Conservation (phyloP, 2,113 vertebrate species). For the Spilogale gracilis region DNA sequence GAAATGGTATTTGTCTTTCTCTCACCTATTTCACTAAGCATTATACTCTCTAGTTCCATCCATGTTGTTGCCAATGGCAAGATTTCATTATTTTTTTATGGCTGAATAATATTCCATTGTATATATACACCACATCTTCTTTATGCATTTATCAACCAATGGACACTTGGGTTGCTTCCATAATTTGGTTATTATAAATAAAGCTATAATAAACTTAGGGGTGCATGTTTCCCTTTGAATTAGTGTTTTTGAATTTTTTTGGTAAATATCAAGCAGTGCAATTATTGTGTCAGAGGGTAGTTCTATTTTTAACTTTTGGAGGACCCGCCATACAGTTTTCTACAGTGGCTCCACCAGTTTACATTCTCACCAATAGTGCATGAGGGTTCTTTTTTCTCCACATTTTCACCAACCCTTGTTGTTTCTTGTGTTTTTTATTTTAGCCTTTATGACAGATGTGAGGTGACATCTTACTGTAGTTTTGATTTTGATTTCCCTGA, state of each 20-base stretch:
- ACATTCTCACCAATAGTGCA: neutral
- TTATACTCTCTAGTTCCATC: neutral
- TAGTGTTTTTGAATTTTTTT: neutral
- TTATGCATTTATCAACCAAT: neutral
- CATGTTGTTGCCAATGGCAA: neutral
- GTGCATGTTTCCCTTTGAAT: neutral
- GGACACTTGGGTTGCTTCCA: neutral
- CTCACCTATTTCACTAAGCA: neutral
- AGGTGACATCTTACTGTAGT: neutral
- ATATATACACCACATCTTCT: neutral
- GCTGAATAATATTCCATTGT: neutral
- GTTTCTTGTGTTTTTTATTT: neutral
- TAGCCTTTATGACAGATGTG: neutral
- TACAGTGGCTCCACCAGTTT: neutral
- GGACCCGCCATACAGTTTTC: neutral
- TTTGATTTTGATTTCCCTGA: neutral
- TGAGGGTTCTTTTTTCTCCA: neutral
- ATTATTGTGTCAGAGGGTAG: neutral
- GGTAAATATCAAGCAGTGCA: neutral
- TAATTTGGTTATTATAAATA: neutral
- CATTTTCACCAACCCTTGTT: neutral
- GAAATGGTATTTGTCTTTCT: neutral
- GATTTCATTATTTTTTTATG: neutral
- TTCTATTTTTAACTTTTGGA: neutral
- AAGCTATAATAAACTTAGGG: neutral